Evolutionary conservation across 2,888 invertebrate genomes (phyloP).

Genomic region (Thumatha senex): DNA sequence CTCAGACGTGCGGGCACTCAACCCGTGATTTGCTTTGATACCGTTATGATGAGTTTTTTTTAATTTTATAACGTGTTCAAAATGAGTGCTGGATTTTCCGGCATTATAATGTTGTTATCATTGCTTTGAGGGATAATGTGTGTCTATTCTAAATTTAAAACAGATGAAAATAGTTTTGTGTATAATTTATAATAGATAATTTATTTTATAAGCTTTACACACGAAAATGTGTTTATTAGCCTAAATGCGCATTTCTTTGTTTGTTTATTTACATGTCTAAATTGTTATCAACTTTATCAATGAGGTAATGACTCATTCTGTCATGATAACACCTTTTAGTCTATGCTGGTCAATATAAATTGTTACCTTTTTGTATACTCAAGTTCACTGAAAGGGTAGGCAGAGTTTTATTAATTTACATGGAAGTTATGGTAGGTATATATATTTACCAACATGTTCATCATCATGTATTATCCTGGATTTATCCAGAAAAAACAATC

Average conservation of each 20-base stretch:
- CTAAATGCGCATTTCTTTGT: constrained; percentile 7
- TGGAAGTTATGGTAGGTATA: too few species aligned
- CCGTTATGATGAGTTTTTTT: constrained; percentile 56
- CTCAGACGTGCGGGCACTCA: constrained; percentile 53
- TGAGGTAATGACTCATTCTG: background rate
- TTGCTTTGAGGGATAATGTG: constrained; percentile 3
- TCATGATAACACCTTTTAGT: constrained; percentile 1
- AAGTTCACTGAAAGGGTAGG: background rate
- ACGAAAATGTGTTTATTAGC: background rate
- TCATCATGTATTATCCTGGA: too few species aligned
- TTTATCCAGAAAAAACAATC: too few species aligned
- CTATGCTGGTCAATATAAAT: background rate
- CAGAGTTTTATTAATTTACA: background rate
- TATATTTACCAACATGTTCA: too few species aligned
- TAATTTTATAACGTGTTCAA: constrained; percentile 29
- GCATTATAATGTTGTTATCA: constrained; percentile 7
- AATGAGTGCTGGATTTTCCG: constrained; percentile 15
- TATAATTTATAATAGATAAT: too few species aligned
- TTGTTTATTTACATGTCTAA: constrained; percentile 6
- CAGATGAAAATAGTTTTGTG: too few species aligned
- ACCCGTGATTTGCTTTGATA: constrained; percentile 42
- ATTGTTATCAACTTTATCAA: background rate
- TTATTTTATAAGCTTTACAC: background rate
- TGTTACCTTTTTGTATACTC: background rate
- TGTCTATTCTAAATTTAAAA: background rate